Evolutionary conservation across 1,140 invertebrate species (phyloP), one percentile per base, ranked within the genome.

Genomic region (Ips typographus): DNA sequence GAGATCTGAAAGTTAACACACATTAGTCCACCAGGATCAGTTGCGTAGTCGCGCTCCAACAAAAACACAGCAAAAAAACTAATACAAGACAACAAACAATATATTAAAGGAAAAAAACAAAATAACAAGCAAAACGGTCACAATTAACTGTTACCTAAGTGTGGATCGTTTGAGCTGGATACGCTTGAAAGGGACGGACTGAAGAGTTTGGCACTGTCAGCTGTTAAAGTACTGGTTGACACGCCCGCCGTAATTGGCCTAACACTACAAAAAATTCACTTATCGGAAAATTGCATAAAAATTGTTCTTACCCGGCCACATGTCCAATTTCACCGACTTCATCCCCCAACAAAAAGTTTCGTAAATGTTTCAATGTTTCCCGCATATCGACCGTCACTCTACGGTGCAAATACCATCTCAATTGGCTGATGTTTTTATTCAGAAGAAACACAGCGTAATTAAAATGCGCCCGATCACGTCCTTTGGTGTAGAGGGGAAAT

Each of bases 341-440:
- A 2, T 52, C 42, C 1, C 82, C 67, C 42, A 68, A 55, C 41
- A 68, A 57, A 38, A 92, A 79, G 44, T 83, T 81, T 65, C 86
- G 80, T 7, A 94, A 81, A 82, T 94, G 94, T 1, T 86, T 85
- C 74, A 95, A 82, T 0, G 92, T 94, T 47, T 87, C 83, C 66
- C 90, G 80, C 56, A 94, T 82, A 80, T 94, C 90, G 37, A 81
- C 80, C 1, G 90, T 92, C 2, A 86, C 83, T 62, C 91, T 82
- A 2, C 51, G 58, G 3, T 87, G 88, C 74, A 88, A 89, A 68
- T 89, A 87, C 84, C 87, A 92, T 71, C 91, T 81, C 41, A 94
- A 80, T 80, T 94, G 93, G 55, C 91, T 90, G 71, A 95, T 91
- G 80, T 94, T 94, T 82, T 94, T 94, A 75, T 94, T 94, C n/a